A percentile compares a stretch with the other conserved stretches of the same genome.
These are phyloP conservation scores for Ceratosolen fusciceps DNA, from an alignment of 1,140 invertebrate genomes.

Conservation along the genomic window DNA sequence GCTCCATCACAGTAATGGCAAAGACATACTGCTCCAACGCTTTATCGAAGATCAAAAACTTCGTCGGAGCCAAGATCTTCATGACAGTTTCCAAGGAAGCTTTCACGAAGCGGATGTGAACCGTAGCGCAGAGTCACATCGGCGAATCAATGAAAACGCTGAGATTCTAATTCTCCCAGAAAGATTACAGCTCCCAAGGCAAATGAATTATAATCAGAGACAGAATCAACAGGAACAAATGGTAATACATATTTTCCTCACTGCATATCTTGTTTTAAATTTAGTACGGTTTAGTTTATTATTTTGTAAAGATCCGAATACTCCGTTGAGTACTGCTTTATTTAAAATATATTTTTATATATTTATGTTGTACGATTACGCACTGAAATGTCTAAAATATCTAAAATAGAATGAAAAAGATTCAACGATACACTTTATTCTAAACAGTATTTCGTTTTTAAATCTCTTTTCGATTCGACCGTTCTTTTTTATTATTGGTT, in stretches of 20 bases:
- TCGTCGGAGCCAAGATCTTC: conserved; percentile 53
- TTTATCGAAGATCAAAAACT: conserved; percentile 84
- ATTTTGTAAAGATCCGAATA: too few relatives aligned
- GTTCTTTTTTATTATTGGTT: too few relatives aligned
- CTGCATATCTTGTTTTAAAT: too few relatives aligned
- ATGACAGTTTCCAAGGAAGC: conserved; percentile 49
- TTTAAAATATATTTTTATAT: too few relatives aligned
- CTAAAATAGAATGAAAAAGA: too few relatives aligned
- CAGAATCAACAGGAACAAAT: conserved; percentile 29
- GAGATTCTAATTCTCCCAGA: conserved; percentile 71
- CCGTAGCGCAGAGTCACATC: conserved; percentile 60
- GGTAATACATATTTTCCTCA: conserved; percentile 18
- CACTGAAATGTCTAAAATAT: too few relatives aligned
- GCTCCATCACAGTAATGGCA: conserved; percentile 73
- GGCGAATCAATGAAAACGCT: conserved; percentile 71
- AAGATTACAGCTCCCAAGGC: conserved; percentile 56
- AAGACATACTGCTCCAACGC: conserved; percentile 83
- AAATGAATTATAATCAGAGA: conserved; percentile 22
- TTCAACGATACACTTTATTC: too few relatives aligned
- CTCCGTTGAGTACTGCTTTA: too few relatives aligned
- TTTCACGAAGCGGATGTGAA: conserved; percentile 61
- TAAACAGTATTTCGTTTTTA: too few relatives aligned
- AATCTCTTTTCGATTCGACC: too few relatives aligned
- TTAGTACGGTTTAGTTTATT: too few relatives aligned
- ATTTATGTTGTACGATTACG: too few relatives aligned